A percentile compares a stretch with the other conserved stretches of the same genome.
Evolutionary conservation across 2,113 vertebrate genomes (phyloP).

Genomic region (Pterocles orientalis): DNA sequence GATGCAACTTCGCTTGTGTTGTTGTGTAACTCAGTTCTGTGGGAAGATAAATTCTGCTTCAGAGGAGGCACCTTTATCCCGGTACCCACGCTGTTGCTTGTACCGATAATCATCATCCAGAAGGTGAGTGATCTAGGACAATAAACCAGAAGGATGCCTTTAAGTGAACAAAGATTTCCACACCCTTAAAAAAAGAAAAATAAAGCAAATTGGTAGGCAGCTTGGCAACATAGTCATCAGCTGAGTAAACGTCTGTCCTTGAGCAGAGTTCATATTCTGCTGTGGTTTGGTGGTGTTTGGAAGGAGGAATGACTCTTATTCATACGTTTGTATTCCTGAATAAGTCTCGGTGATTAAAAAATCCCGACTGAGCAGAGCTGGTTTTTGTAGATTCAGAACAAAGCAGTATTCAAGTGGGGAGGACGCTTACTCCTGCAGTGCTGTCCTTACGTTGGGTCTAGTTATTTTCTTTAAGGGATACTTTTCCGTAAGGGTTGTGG

Average conservation of each 20-base stretch:
- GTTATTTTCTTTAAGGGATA: neutral
- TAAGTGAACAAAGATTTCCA: constrained; percentile 51
- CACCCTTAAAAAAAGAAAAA: constrained; percentile 7
- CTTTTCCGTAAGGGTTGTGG: neutral
- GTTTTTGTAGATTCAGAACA: neutral
- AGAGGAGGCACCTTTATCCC: neutral
- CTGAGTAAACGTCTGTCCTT: constrained; percentile 59
- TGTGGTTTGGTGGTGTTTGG: constrained; percentile 52
- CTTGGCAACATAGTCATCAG: constrained; percentile 45
- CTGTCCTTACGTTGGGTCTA: neutral
- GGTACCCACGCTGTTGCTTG: neutral
- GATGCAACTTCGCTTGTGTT: neutral
- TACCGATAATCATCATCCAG: neutral
- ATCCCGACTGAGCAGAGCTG: neutral
- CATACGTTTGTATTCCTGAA: neutral
- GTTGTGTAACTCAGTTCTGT: constrained; percentile 48
- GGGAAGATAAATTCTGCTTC: neutral
- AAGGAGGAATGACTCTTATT: constrained; percentile 32
- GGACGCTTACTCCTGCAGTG: neutral
- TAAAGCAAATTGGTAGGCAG: constrained; percentile 25
- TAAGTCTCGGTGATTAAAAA: constrained; percentile 23
- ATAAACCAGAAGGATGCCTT: constrained; percentile 31
- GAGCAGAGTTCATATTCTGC: constrained; percentile 53
- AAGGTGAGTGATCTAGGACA: neutral
- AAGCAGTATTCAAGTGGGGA: neutral